Evolutionary conservation across 2,113 vertebrate genomes (phyloP).

Genomic region (Microtus montanus): DNA sequence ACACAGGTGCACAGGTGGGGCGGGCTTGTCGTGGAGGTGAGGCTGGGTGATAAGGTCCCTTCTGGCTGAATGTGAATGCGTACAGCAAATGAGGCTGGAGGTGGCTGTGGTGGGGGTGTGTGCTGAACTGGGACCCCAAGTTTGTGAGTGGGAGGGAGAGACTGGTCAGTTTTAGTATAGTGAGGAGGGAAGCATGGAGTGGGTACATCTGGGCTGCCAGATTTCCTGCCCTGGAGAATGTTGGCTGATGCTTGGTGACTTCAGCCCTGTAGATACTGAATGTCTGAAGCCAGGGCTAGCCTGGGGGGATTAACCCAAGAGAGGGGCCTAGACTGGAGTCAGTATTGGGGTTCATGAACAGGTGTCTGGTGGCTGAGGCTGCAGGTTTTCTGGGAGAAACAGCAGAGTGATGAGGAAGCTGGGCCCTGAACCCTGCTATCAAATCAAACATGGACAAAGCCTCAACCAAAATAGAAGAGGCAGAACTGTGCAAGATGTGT

Average conservation of each 20-base stretch:
- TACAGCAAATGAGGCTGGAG: background rate
- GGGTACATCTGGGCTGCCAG: background rate
- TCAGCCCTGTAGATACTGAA: background rate
- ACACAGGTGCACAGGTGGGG: slow-evolving; percentile 87
- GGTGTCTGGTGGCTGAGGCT: background rate
- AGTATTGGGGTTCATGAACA: background rate
- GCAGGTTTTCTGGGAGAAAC: background rate
- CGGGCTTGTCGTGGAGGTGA: background rate
- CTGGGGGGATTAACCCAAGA: background rate
- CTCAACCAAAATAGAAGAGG: background rate
- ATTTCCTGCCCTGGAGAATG: background rate
- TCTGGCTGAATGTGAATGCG: background rate
- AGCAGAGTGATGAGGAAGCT: background rate
- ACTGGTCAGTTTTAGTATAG: background rate
- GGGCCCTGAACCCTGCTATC: background rate
- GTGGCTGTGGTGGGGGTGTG: background rate
- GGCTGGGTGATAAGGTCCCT: background rate
- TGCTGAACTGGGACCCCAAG: background rate
- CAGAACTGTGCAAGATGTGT: too few relatives aligned
- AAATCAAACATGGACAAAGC: background rate
- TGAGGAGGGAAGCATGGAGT: background rate
- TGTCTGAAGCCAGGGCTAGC: background rate
- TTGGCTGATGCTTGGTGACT: background rate
- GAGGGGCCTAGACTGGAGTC: background rate
- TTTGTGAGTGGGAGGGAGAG: background rate